Percentiles rank a stretch among this genome's conserved stretches.
phyloP scores from a whole-genome alignment of 2,888 invertebrate species.

The Rhingia campestris region DNA sequence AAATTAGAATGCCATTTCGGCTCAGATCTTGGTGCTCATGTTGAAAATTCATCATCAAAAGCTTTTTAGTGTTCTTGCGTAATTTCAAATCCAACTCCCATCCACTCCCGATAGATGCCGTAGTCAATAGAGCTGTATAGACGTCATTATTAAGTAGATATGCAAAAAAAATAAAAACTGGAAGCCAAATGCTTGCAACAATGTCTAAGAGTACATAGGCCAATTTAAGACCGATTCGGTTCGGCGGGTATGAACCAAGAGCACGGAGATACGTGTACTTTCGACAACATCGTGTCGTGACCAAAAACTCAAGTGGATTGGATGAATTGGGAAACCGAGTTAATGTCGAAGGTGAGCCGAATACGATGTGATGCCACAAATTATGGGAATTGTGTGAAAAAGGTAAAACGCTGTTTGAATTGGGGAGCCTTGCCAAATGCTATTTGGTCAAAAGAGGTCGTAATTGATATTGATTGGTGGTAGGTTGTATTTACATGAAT shows the following conservation, averaged over 20 bases:
- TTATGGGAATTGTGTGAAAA: slow-evolving; percentile 43
- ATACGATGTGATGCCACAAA: slow-evolving; percentile 24
- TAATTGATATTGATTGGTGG: slow-evolving; percentile 6
- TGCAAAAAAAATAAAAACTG: slow-evolving; percentile 40
- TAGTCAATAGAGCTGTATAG: slow-evolving; percentile 19
- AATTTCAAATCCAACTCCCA: slow-evolving; percentile 43
- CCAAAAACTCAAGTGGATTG: slow-evolving; percentile 38
- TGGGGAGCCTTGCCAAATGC: slow-evolving; percentile 11
- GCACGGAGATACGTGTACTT: slow-evolving; percentile 14
- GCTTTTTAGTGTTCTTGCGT: slow-evolving; percentile 56
- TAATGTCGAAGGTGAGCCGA: slow-evolving; percentile 62
- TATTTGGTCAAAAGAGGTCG: slow-evolving; percentile 13
- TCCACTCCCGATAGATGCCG: slow-evolving; percentile 34
- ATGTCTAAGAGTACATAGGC: slow-evolving; percentile 24
- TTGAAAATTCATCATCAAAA: slow-evolving; percentile 42
- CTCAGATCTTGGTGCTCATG: slow-evolving; percentile 22
- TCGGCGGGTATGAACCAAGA: neutral
- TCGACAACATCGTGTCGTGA: slow-evolving; percentile 53
- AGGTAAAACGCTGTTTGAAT: slow-evolving; percentile 26
- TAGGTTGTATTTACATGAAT: neutral
- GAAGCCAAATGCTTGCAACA: slow-evolving; percentile 31
- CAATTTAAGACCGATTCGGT: slow-evolving; percentile 8
- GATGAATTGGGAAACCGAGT: slow-evolving; percentile 16
- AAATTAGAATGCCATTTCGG: slow-evolving; percentile 6
- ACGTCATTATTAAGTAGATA: slow-evolving; percentile 37